Base-by-base conservation (phyloP, 35 echinoderm and acorn worm species). In the Heliocidaris erythrogramma region DNA sequence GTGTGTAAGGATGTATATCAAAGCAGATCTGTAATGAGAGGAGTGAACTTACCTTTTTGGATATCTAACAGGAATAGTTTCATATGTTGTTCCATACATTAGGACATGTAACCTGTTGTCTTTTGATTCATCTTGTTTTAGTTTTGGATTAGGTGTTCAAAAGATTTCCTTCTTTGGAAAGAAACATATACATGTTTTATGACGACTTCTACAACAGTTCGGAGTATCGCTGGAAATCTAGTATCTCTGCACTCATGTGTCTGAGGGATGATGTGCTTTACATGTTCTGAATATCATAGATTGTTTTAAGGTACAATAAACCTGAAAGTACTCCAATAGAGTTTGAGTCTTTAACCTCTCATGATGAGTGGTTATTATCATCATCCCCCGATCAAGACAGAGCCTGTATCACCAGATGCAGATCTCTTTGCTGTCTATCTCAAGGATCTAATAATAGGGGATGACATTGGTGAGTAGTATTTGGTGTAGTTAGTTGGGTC, bases 371-470 rank as follows among this genome's bases (percentile, higher is more conserved):
- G 47, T 89, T 89, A 47, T 13, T 89, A 89, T 48, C 87, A 48
- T 47, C 87, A 89, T 32, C 87, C 31, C 0, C 87, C 87, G 4
- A 89, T 89, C 32, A 89, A 89, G 18, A 89, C 87, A 11, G 87
- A 89, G 29, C 87, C 87, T 89, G 31, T 47, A 48, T 89, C 87
- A 17, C 87, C 87, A 48, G 87, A 89, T 48, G 31, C 29, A 32
- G 87, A 89, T 89, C 87, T 89, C 12, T 89, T 89, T 89, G 87
- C 87, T 18, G 47, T 89, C 1, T 89, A 89, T 48, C 87, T 89
- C 31, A 89, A 89, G 18, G 87, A 89, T 89, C 87, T 89, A 6
- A 89, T 89, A 13, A 89, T 89, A 47, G 87, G 47, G 0, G 87
- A 89, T 48, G 29, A 31, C 42, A n/a, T 18, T 6, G 87, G 87